Percentiles rank a stretch among this genome's conserved stretches.
phyloP scores from a whole-genome alignment of 2,888 invertebrate species.

The Timandra comae region DNA sequence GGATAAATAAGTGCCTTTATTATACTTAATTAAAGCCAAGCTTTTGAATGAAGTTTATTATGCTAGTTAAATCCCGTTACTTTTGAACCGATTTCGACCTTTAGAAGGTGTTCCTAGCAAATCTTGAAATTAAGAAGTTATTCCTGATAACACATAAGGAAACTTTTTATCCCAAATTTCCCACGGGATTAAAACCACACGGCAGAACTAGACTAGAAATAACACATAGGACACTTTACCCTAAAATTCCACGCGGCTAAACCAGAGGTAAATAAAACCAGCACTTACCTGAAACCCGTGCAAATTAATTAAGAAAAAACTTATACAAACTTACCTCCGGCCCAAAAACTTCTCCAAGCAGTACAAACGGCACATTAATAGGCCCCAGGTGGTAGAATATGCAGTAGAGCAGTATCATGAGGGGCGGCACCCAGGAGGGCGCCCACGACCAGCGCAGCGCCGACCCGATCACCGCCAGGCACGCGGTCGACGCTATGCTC shows the following conservation, averaged over 20 bases:
- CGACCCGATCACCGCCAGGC: slow-evolving; percentile 27
- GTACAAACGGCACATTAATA: slow-evolving; percentile 35
- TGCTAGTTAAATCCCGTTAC: background rate
- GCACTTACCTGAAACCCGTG: too few species aligned
- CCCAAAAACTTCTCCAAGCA: slow-evolving; percentile 29
- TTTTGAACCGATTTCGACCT: too few species aligned
- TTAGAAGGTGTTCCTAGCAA: too few species aligned
- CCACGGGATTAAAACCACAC: too few species aligned
- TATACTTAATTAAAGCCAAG: background rate
- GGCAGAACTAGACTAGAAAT: too few species aligned
- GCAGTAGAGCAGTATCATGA: slow-evolving; percentile 35
- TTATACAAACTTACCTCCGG: slow-evolving; percentile 31
- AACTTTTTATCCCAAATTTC: too few species aligned
- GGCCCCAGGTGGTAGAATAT: slow-evolving; percentile 39
- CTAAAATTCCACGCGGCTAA: too few species aligned
- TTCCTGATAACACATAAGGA: too few species aligned
- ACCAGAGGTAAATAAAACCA: too few species aligned
- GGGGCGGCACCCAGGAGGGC: slow-evolving; percentile 40
- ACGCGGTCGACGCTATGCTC: slow-evolving; percentile 19
- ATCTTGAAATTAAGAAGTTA: too few species aligned
- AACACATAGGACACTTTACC: too few species aligned
- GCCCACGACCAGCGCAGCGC: slow-evolving; percentile 34
- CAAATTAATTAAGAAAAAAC: too few species aligned
- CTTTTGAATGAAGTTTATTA: background rate
- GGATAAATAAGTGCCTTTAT: background rate